These are phyloP conservation scores for Lepidonotus clava DNA, from an alignment of 2,888 invertebrate species.

Conservation along the genomic window DNA sequence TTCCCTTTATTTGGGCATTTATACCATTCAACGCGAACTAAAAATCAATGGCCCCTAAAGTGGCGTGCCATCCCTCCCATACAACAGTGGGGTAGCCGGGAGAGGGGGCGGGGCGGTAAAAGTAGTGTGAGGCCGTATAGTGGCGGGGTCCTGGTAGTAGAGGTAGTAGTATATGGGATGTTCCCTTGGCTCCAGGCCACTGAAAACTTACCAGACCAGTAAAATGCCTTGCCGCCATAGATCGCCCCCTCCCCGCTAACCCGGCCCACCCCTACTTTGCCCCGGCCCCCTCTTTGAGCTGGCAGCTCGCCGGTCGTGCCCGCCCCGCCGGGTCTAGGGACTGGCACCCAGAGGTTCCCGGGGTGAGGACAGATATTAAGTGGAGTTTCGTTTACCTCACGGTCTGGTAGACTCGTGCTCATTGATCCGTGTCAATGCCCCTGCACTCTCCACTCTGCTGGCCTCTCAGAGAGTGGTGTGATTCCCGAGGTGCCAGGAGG, in stretches of 20 bases:
- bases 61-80: constrained; percentile 8
- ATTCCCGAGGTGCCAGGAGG: not conserved
- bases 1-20: constrained; percentile 48
- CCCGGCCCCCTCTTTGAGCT: not conserved
- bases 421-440: not conserved
- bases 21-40: constrained; percentile 36
- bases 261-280: too few relatives aligned
- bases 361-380: constrained; percentile 27
- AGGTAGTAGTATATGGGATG: constrained; percentile 4
- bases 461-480: not conserved
- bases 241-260: too few relatives aligned
- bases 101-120: not conserved
- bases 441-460: not conserved
- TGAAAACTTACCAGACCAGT: not conserved
- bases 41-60: constrained; percentile 37
- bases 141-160: not conserved
- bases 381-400: constrained; percentile 14
- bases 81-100: not conserved
- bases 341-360: too few relatives aligned
- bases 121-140: not conserved
- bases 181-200: not conserved
- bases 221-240: constrained; percentile 4
- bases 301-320: not conserved
- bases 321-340: not conserved
- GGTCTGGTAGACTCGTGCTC: not conserved